A percentile compares a stretch with the other conserved stretches of the same genome.
phyloP scores from a whole-genome alignment of 2,113 vertebrate species.

The Grallaria varia region DNA sequence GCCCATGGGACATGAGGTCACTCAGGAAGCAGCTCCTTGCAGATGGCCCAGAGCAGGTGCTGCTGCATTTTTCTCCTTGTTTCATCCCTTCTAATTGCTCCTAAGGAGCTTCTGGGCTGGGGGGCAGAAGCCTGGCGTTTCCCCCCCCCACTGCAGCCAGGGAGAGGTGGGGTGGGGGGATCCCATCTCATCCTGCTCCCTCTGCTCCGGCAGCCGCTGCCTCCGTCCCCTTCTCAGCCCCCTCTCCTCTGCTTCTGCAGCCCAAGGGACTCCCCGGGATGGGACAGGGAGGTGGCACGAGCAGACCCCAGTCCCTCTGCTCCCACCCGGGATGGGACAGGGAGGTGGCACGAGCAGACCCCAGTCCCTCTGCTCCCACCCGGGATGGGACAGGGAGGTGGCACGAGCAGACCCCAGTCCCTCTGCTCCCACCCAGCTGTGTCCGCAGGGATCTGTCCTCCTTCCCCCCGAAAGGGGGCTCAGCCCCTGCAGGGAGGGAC shows the following conservation, averaged over 20 bases:
- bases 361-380: neutral
- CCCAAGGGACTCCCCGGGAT: accelerated
- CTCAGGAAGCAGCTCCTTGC: neutral
- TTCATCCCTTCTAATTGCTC: neutral
- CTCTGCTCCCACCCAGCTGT: neutral
- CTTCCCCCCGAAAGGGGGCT: neutral
- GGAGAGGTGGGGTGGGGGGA: neutral
- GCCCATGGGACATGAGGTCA: neutral
- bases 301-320: neutral
- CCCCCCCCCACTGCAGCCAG: accelerated
- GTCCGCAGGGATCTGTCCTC: neutral
- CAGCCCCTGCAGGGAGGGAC: neutral
- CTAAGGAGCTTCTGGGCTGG: neutral
- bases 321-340: accelerated
- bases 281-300: too few relatives aligned
- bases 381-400: accelerated
- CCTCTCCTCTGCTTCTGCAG: neutral
- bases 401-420: neutral
- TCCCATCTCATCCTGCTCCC: neutral
- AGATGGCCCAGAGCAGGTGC: neutral
- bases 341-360: neutral
- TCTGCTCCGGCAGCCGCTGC: neutral
- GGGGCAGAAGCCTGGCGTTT: accelerated
- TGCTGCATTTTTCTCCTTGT: neutral
- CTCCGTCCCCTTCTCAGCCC: neutral